Conservation (phyloP, 2,113 vertebrate genomes). For the Drymodes brunneopygia region DNA sequence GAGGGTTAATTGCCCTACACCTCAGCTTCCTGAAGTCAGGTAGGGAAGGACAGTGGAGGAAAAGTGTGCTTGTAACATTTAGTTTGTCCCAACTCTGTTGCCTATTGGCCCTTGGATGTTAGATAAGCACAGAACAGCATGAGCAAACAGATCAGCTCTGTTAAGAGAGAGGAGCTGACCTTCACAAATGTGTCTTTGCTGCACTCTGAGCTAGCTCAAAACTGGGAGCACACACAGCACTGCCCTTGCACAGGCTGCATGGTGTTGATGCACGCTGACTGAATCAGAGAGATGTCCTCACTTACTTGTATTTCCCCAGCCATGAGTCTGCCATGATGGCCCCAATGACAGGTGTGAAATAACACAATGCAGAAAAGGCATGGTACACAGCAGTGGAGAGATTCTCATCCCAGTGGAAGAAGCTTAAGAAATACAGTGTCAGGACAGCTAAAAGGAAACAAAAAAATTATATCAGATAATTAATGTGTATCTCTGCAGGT, state of each 20-base stretch:
- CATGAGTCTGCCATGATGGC: slow-evolving; percentile 95
- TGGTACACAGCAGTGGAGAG: slow-evolving; percentile 93
- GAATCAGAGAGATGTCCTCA: background rate
- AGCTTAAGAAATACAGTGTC: slow-evolving; percentile 91
- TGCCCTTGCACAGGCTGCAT: background rate
- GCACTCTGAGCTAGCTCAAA: background rate
- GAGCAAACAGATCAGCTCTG: background rate
- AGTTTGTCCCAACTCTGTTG: background rate
- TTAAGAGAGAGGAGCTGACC: background rate
- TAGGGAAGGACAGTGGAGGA: background rate
- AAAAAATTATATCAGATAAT: slow-evolving; percentile 9
- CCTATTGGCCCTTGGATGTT: background rate
- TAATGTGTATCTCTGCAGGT: background rate
- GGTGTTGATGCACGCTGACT: background rate
- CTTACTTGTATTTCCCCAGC: slow-evolving; percentile 96
- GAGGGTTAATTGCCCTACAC: background rate
- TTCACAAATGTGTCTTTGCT: background rate
- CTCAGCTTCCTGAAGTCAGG: background rate
- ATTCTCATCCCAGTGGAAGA: slow-evolving; percentile 89
- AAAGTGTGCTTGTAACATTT: background rate
- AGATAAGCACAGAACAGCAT: background rate
- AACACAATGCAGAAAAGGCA: slow-evolving; percentile 91
- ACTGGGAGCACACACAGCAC: background rate
- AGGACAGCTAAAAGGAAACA: slow-evolving; percentile 80
- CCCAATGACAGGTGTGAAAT: slow-evolving; percentile 93